phyloP scores from a whole-genome alignment of 2,888 invertebrate species.

The Oligia strigilis region DNA sequence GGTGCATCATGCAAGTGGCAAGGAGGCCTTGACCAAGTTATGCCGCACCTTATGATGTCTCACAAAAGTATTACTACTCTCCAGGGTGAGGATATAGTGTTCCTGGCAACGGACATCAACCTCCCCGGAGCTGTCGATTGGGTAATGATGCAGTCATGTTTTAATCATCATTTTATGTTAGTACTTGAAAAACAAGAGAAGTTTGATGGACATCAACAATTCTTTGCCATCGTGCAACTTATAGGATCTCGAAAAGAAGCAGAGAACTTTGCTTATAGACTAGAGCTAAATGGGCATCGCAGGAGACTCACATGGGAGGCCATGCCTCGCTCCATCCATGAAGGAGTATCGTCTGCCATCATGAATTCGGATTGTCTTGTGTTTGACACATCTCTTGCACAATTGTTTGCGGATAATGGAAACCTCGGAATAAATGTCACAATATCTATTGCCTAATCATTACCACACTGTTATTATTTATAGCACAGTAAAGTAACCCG shows the following conservation, averaged over 20 bases:
- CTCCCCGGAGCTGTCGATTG: constrained; percentile 99
- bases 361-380: constrained; percentile 99
- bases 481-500: constrained; percentile 55
- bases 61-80: constrained; percentile 99
- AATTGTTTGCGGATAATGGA: constrained; percentile 99
- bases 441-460: constrained; percentile 96
- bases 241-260: constrained; percentile 99
- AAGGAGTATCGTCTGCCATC: constrained; percentile 99
- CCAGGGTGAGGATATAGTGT: constrained; percentile 99
- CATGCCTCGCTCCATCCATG: constrained; percentile 99
- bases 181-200: constrained; percentile 99
- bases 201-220: constrained; percentile 98
- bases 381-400: constrained; percentile 99
- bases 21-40: constrained; percentile 99
- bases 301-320: constrained; percentile 99
- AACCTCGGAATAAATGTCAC: constrained; percentile 99
- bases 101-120: constrained; percentile 99
- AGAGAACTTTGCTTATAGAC: constrained; percentile 99
- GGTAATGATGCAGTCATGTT: constrained; percentile 99
- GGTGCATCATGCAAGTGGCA: constrained; percentile 99
- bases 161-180: constrained; percentile 99
- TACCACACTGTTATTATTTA: constrained; percentile 69
- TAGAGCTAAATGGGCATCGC: constrained; percentile 98
- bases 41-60: constrained; percentile 99
- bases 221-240: constrained; percentile 99